Evolutionary conservation across 2,888 invertebrate genomes (phyloP).

Genomic region (Kuschelorhynchus macadamiae): DNA sequence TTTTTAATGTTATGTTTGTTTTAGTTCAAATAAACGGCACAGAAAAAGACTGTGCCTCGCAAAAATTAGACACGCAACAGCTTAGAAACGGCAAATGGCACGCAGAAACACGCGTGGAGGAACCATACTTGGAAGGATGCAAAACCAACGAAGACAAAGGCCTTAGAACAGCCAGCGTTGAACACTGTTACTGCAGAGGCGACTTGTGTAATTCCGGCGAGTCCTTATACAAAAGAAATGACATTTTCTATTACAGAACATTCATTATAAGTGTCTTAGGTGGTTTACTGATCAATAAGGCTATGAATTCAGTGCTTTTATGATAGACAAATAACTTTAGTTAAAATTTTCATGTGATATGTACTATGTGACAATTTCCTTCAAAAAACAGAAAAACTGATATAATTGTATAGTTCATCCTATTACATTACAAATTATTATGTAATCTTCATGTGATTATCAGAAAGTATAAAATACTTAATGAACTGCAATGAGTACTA

Average conservation of each 20-base stretch:
- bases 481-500: too few relatives aligned
- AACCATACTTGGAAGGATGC: constrained; percentile 83
- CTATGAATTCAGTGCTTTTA: constrained; percentile 3
- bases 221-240: background rate
- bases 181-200: constrained; percentile 83
- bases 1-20: too few relatives aligned
- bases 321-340: background rate
- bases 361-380: too few relatives aligned
- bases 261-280: background rate
- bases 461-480: too few relatives aligned
- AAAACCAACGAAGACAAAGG: constrained; percentile 75
- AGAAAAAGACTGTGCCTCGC: constrained; percentile 81
- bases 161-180: constrained; percentile 73
- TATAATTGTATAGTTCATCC: too few relatives aligned
- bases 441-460: too few relatives aligned
- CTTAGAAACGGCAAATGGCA: constrained; percentile 78
- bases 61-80: constrained; percentile 77
- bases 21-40: constrained; percentile 72
- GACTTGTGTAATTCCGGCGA: constrained; percentile 77
- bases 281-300: constrained; percentile 7
- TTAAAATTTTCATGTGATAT: background rate
- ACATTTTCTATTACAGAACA: constrained; percentile 1
- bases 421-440: too few relatives aligned
- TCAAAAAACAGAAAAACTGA: too few relatives aligned
- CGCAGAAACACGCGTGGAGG: constrained; percentile 75